A percentile compares a stretch with the other conserved stretches of the same genome.
phyloP scores from a whole-genome alignment of 2,888 invertebrate species.

The Parasteatoda lunata region DNA sequence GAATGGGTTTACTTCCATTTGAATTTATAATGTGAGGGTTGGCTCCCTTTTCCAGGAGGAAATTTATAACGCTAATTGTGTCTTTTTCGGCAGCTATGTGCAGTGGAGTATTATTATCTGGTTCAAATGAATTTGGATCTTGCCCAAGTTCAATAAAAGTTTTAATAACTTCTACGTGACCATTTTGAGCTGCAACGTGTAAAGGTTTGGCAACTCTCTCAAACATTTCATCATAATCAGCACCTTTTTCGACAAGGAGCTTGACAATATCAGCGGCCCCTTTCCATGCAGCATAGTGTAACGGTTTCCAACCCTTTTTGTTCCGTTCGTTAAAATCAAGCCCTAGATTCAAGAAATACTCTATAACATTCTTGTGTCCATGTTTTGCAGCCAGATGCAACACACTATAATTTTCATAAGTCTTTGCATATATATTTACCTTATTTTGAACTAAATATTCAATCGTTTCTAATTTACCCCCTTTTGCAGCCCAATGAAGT shows the following conservation, averaged over 20 bases:
- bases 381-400: constrained; percentile 93
- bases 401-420: constrained; percentile 85
- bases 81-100: constrained; percentile 18
- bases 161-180: constrained; percentile 13
- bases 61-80: background rate
- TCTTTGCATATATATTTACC: constrained; percentile 84
- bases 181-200: constrained; percentile 33
- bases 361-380: constrained; percentile 87
- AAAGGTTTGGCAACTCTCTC: constrained; percentile 7
- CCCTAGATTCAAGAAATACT: constrained; percentile 84
- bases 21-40: constrained; percentile 3
- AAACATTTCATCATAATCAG: background rate
- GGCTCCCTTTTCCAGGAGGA: constrained; percentile 5
- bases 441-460: constrained; percentile 83
- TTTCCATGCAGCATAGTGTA: constrained; percentile 88
- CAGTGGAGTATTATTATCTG: constrained; percentile 4
- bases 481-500: constrained; percentile 93
- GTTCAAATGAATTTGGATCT: background rate
- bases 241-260: background rate
- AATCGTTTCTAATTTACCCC: constrained; percentile 85
- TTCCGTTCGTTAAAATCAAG: constrained; percentile 88
- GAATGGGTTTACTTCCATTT: constrained; percentile 11
- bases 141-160: background rate
- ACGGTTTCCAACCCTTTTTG: constrained; percentile 88
- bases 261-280: constrained; percentile 7